These are phyloP conservation scores for Cardiocondyla obscurior DNA, from an alignment of 1,140 invertebrate species.

Conservation along the genomic window DNA sequence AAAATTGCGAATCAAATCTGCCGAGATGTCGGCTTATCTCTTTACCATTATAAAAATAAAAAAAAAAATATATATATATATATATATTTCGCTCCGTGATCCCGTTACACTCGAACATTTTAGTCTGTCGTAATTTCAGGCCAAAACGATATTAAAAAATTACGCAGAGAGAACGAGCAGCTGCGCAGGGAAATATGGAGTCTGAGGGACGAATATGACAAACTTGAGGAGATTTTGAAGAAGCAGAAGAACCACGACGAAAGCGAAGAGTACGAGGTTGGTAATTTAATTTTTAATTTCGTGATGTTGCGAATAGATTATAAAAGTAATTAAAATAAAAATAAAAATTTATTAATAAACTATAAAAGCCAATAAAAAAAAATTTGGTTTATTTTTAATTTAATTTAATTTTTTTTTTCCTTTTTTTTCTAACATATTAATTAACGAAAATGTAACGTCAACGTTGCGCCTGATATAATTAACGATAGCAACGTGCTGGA, in stretches of 20 bases:
- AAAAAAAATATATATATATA: no score
- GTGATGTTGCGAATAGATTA: background rate
- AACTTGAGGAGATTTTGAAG: constrained; percentile 90
- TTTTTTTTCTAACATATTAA: background rate
- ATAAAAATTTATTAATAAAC: background rate
- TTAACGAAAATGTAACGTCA: background rate
- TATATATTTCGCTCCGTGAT: background rate
- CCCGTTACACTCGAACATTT: background rate
- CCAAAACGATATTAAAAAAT: constrained; percentile 94
- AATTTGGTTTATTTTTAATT: background rate
- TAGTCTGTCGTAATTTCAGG: constrained; percentile 85
- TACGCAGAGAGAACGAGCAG: constrained; percentile 94
- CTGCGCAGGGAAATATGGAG: constrained; percentile 93
- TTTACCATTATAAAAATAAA: background rate
- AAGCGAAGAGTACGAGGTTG: constrained; percentile 83
- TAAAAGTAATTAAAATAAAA: background rate
- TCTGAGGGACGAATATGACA: constrained; percentile 93
- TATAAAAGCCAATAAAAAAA: background rate
- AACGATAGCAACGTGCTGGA: background rate
- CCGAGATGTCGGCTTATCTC: background rate
- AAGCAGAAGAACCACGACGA: constrained; percentile 85
- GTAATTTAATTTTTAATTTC: background rate
- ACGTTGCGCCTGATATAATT: background rate
- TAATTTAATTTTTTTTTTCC: no score
- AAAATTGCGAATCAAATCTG: constrained; percentile 54